Conservation (phyloP, 1,140 invertebrate genomes). For the Conus ventricosus region DNA sequence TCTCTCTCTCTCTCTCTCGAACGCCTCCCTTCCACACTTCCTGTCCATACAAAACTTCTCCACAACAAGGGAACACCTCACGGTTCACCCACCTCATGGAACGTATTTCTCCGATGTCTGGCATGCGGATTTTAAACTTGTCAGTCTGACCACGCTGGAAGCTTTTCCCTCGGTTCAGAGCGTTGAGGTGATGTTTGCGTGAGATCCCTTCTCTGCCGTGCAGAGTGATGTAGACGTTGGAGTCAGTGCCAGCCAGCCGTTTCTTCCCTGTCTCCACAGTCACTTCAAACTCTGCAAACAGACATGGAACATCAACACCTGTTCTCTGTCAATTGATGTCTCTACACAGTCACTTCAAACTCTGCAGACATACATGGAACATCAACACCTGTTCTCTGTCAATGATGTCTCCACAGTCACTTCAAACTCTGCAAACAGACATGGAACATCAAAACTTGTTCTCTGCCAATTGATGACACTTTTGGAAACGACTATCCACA, state of each 20-base stretch:
- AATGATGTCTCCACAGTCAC: conserved; percentile 62
- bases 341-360: conserved; percentile 59
- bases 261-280: conserved; percentile 64
- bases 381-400: too few relatives aligned
- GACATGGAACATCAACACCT: background rate
- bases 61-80: too few relatives aligned
- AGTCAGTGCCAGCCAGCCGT: conserved; percentile 64
- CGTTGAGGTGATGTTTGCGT: conserved; percentile 60
- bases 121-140: conserved; percentile 49
- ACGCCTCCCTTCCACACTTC: too few relatives aligned
- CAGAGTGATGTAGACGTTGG: conserved; percentile 66
- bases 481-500: too few relatives aligned
- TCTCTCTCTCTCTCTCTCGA: too few relatives aligned
- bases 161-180: conserved; percentile 57
- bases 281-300: conserved; percentile 55
- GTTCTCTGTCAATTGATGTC: too few relatives aligned
- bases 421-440: conserved; percentile 24
- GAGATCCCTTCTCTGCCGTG: conserved; percentile 61
- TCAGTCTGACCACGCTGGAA: conserved; percentile 56
- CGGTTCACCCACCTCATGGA: conserved; percentile 60
- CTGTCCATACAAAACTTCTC: too few relatives aligned
- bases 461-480: too few relatives aligned
- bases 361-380: conserved; percentile 43
- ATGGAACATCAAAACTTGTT: too few relatives aligned
- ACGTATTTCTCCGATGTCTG: conserved; percentile 67